phyloP scores from a whole-genome alignment of 2,797 vertebrate genomes.

The Odontamblyopus rebecca region DNA sequence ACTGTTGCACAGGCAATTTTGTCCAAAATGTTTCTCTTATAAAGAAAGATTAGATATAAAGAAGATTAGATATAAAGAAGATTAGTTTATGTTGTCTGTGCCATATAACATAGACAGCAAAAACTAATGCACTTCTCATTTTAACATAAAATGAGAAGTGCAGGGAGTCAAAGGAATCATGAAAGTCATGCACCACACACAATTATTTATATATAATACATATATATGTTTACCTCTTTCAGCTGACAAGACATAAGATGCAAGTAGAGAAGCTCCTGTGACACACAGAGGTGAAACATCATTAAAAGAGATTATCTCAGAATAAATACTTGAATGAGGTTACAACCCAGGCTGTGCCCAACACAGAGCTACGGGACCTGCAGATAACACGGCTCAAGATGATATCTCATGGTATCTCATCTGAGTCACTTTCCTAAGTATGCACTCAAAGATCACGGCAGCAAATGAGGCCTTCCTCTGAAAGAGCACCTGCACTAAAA shows the following conservation, averaged over 20 bases:
- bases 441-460: constrained; percentile 22
- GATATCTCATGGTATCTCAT: constrained; percentile 48
- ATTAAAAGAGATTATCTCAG: constrained; percentile 70
- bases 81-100: not conserved
- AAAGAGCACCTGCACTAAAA: constrained; percentile 33
- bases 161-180: not conserved
- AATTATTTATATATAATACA: constrained; percentile 28
- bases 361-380: constrained; percentile 24
- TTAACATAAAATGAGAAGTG: not conserved
- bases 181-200: not conserved
- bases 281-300: constrained; percentile 51
- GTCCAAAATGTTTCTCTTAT: not conserved
- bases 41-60: not conserved
- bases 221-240: constrained; percentile 17
- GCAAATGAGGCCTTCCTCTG: constrained; percentile 42
- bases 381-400: constrained; percentile 47
- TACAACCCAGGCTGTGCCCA: constrained; percentile 32
- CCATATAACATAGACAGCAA: no score
- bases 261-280: constrained; percentile 26
- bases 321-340: constrained; percentile 55
- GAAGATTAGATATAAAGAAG: not conserved
- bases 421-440: constrained; percentile 35
- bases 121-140: no score
- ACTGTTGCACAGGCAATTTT: not conserved
- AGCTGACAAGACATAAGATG: constrained; percentile 35